Evolutionary conservation across 2,113 vertebrate species (phyloP).

Genomic region (Solea senegalensis): DNA sequence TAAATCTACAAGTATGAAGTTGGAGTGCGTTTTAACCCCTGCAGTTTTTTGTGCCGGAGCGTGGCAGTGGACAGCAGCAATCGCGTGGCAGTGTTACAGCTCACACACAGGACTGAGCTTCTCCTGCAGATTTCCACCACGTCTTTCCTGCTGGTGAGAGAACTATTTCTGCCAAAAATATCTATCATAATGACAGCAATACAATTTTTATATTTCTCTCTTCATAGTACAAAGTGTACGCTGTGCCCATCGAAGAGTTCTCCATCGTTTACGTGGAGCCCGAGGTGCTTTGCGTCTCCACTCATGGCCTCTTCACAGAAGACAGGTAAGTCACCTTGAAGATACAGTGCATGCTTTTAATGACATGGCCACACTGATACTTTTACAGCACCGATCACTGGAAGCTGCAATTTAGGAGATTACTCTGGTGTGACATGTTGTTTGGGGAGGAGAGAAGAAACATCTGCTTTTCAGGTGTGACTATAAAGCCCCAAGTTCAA

Average conservation of each 20-base stretch:
- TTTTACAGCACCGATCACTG: not conserved
- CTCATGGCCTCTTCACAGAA: conserved; percentile 79
- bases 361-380: not conserved
- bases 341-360: not conserved
- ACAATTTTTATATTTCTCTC: not conserved
- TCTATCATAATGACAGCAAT: not conserved
- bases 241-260: conserved; percentile 87
- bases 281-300: conserved; percentile 86
- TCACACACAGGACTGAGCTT: conserved; percentile 81
- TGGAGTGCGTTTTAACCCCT: not conserved
- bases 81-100: conserved; percentile 79
- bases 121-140: conserved; percentile 75
- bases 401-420: conserved; percentile 7
- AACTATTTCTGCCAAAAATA: not conserved
- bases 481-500: conserved; percentile 37
- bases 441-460: not conserved
- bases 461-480: conserved; percentile 68
- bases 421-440: not conserved
- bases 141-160: conserved; percentile 88
- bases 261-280: conserved; percentile 86
- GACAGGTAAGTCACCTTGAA: conserved; percentile 68
- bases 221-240: conserved; percentile 87
- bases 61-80: conserved; percentile 81
- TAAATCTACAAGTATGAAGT: conserved; percentile 3
- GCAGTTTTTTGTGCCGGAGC: conserved; percentile 90